Evolutionary conservation across 2,113 vertebrate genomes (phyloP), one percentile per base, ranked within the genome.

Genomic region (Pogona vitticeps): DNA sequence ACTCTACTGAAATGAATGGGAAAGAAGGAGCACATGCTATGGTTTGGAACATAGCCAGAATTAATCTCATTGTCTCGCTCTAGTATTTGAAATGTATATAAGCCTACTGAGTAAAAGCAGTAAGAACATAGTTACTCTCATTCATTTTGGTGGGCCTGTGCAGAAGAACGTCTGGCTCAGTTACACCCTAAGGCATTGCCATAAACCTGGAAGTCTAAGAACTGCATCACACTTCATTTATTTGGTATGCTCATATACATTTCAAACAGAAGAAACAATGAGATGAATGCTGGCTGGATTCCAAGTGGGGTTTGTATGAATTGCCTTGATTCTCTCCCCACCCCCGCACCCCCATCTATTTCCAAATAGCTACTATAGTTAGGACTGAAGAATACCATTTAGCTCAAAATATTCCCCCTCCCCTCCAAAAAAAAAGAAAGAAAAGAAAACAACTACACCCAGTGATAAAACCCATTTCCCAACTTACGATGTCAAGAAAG

Each of bases 401-500:
- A 2, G 13, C 28, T 63, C 63, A 8, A 67, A 63, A 17, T 63
- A 86, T 86, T 65, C 28, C 21, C n/a, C 42, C 38, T 20, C 26
- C 40, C 21, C 31, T 17, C 18, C 17, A 61, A 20, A n/a, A 14
- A 68, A 68, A 31, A 10, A 68, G 9, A 26, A 31, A 18, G 33
- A 31, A 59, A 84, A 1, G 23, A 65, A 23, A 46, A 79, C 67
- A 68, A 0, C n/a, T n/a, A n/a, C n/a, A n/a, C 18, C 42, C 73
- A 40, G 38, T 52, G 46, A 52, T 52, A 52, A 52, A 5, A 5
- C 0, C 0, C n/a, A n/a, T n/a, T n/a, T n/a, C 2, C 71, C 78
- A 36, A 76, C 76, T 20, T 91, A 92, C 71, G 38, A 2, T 26
- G n/a, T 68, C 58, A 46, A 71, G 13, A 85, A 91, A 88, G 79